Conservation (phyloP, 2,797 vertebrate genomes). For the Xyrichtys novacula region DNA sequence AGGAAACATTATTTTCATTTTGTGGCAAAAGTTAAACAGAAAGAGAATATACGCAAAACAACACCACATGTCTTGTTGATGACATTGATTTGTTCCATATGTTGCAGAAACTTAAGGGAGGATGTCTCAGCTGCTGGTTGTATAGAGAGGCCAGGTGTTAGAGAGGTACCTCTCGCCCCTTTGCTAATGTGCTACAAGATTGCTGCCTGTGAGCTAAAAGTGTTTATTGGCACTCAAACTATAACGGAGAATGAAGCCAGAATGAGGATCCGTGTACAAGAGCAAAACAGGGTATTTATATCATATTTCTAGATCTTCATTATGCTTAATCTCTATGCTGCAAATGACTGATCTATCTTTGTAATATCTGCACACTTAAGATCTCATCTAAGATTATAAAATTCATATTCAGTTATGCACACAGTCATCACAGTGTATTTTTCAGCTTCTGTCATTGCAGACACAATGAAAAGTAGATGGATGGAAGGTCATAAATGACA, state of each 20-base stretch:
- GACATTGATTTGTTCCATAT: neutral
- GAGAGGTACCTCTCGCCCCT: slow-evolving; percentile 1
- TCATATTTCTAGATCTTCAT: slow-evolving; percentile 14
- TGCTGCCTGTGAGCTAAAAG: slow-evolving; percentile 37
- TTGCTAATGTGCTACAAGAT: slow-evolving; percentile 29
- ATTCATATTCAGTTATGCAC: too few species aligned
- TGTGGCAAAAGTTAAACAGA: neutral
- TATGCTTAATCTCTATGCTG: neutral
- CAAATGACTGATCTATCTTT: neutral
- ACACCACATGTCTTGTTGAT: neutral
- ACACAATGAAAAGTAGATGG: neutral
- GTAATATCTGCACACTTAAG: too few species aligned
- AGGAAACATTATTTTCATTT: neutral
- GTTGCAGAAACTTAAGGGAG: neutral
- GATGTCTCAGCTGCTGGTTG: slow-evolving; percentile 11
- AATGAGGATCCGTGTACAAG: neutral
- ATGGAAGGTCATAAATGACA: neutral
- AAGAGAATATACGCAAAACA: neutral
- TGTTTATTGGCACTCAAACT: slow-evolving; percentile 41
- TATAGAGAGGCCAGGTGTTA: slow-evolving; percentile 28
- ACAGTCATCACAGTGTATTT: too few species aligned
- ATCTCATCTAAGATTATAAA: too few species aligned
- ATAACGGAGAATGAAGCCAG: slow-evolving; percentile 3
- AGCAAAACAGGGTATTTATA: slow-evolving; percentile 1
- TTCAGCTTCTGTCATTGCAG: slow-evolving; percentile 8